These are phyloP conservation scores for Guaruba guarouba DNA, from an alignment of 2,113 vertebrate genomes.

Conservation along the genomic window DNA sequence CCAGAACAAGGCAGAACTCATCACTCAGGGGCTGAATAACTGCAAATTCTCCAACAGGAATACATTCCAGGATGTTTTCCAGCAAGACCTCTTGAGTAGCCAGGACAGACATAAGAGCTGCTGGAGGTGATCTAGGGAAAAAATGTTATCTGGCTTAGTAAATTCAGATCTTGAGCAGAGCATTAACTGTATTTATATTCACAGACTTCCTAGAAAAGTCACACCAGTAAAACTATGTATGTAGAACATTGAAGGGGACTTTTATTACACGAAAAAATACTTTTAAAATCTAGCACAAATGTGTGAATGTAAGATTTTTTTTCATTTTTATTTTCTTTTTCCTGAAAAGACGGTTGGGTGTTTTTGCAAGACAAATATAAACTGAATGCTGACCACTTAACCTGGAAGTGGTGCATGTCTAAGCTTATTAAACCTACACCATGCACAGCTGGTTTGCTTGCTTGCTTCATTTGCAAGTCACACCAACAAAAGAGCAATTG, in stretches of 20 bases:
- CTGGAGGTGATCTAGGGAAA: conserved; percentile 86
- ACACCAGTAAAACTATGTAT: background rate
- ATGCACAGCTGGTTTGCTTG: background rate
- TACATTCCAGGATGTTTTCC: conserved; percentile 82
- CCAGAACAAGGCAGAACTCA: conserved; percentile 91
- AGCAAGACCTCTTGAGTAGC: conserved; percentile 85
- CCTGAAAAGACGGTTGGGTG: background rate
- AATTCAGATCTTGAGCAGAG: background rate
- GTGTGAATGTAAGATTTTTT: background rate
- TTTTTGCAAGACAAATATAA: background rate
- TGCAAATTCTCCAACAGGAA: conserved; percentile 91
- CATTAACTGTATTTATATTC: background rate
- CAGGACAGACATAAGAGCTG: conserved; percentile 86
- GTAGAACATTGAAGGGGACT: background rate
- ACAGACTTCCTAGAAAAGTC: background rate
- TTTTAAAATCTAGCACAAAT: background rate
- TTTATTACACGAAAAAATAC: background rate
- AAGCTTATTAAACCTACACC: background rate
- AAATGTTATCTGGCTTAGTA: background rate
- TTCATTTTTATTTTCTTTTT: background rate
- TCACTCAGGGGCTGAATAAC: conserved; percentile 87
- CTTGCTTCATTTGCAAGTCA: background rate
- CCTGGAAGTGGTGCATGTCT: background rate
- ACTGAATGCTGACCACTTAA: background rate
- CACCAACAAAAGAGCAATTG: background rate